Percentiles rank a stretch among this genome's conserved stretches.
Conservation (phyloP, 2,113 vertebrate species). For the Phocoena phocoena region DNA sequence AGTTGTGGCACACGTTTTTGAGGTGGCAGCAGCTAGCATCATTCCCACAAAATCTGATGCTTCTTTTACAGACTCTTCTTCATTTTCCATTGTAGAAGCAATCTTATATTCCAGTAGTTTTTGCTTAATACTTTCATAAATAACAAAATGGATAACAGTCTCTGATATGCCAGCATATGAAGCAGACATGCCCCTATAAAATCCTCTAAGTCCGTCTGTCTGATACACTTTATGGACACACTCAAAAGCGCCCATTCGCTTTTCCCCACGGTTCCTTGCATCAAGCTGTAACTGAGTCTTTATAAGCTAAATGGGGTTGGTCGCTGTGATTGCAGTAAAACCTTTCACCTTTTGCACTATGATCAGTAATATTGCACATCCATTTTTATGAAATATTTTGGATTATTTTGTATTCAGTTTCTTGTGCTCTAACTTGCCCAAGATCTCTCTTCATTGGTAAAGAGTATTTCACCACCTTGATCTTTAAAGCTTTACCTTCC, state of each 20-base stretch:
- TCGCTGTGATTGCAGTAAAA: not conserved
- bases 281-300: not conserved
- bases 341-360: constrained; percentile 69
- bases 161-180: constrained; percentile 99
- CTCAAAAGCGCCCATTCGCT: constrained; percentile 94
- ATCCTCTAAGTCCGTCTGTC: constrained; percentile 93
- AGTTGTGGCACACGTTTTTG: constrained; percentile 97
- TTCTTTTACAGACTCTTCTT: constrained; percentile 92
- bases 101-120: constrained; percentile 91
- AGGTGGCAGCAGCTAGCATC: constrained; percentile 98
- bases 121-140: constrained; percentile 98
- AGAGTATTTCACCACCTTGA: too few species aligned
- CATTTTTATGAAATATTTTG: constrained; percentile 68
- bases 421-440: constrained; percentile 58
- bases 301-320: too few species aligned
- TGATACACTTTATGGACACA: constrained; percentile 95
- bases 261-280: constrained; percentile 92
- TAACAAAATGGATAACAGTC: constrained; percentile 99
- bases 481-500: too few species aligned
- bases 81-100: constrained; percentile 88
- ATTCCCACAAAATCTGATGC: constrained; percentile 97
- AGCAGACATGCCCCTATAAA: constrained; percentile 98
- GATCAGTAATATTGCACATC: constrained; percentile 68
- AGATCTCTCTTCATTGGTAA: too few species aligned
- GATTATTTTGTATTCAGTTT: constrained; percentile 73